These are phyloP conservation scores for Agrilus biguttatus DNA, from an alignment of 2,888 invertebrate species.

Conservation along the genomic window DNA sequence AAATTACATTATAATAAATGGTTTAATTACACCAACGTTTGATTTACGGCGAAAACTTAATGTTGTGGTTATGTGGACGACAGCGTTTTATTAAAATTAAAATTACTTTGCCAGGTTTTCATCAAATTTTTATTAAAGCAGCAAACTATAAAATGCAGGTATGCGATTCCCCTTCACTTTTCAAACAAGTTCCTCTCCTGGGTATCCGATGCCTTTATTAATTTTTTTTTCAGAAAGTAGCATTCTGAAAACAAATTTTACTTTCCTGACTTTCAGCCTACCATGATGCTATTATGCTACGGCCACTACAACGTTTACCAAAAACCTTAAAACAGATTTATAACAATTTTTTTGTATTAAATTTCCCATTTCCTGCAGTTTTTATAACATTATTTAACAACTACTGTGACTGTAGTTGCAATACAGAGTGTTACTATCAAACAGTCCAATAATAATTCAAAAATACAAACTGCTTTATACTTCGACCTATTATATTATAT, in stretches of 20 bases:
- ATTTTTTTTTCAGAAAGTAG: neutral
- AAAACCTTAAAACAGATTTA: no score
- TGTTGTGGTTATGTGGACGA: conserved; percentile 8
- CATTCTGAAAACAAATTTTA: no score
- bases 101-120: conserved; percentile 7
- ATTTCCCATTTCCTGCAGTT: no score
- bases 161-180: no score
- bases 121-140: conserved; percentile 9
- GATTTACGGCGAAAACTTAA: conserved; percentile 9
- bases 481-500: no score
- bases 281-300: neutral
- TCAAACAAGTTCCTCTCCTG: no score
- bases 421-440: no score
- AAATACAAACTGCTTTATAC: no score
- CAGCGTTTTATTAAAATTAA: conserved; percentile 12
- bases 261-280: conserved; percentile 1
- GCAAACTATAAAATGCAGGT: conserved; percentile 7
- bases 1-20: conserved; percentile 9
- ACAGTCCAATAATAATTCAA: no score
- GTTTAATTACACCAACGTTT: conserved; percentile 9
- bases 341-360: no score
- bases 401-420: no score
- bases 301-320: neutral
- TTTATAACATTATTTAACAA: no score
- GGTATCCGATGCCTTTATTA: neutral